Conservation (phyloP, 2,113 vertebrate genomes). For the Galeopterus variegatus region DNA sequence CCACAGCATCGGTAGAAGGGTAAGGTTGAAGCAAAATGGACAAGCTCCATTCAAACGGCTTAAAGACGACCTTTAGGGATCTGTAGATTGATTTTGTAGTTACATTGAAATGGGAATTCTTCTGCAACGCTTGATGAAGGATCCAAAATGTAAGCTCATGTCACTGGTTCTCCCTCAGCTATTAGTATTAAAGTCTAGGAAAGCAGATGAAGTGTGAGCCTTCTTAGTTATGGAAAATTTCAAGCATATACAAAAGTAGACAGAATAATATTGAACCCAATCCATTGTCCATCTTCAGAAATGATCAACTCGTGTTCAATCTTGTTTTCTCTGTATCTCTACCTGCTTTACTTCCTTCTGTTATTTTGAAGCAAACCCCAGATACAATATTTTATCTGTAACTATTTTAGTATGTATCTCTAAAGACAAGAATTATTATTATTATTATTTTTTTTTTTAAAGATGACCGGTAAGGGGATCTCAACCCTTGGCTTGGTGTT, state of each 20-base stretch:
- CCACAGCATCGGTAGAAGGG: background rate
- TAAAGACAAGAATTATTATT: background rate
- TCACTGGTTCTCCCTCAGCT: background rate
- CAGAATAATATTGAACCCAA: background rate
- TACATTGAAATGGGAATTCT: background rate
- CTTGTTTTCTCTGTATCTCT: background rate
- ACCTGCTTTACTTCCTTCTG: background rate
- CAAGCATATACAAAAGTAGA: background rate
- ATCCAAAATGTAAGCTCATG: background rate
- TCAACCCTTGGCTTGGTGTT: too few relatives aligned
- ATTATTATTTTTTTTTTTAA: too few relatives aligned
- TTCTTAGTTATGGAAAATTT: background rate
- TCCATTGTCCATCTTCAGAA: background rate
- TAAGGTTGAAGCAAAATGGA: background rate
- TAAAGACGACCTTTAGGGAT: background rate
- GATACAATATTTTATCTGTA: background rate
- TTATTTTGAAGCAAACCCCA: background rate
- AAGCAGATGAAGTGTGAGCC: background rate
- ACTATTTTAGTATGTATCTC: background rate
- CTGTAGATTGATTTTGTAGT: background rate
- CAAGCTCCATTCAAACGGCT: background rate
- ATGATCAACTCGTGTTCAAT: background rate
- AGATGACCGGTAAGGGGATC: too few relatives aligned
- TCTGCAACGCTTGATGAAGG: background rate
- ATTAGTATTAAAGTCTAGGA: background rate